Conservation (phyloP, 2,888 invertebrate species). For the Drosophila multiciliata region DNA sequence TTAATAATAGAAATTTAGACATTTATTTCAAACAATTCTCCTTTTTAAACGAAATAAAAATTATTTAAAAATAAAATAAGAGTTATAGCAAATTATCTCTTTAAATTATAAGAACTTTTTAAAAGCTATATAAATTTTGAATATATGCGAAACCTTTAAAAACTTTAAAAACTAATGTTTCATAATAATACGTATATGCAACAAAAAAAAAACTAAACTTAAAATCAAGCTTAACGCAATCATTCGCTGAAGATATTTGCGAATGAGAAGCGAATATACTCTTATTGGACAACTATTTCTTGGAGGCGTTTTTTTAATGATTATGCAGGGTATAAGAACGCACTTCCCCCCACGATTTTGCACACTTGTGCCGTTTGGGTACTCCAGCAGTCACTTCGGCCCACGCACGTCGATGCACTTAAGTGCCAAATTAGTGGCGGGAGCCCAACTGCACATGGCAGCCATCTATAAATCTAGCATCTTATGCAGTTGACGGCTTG, state of each 20-base stretch:
- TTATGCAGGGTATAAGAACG: not conserved
- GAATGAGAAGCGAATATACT: not conserved
- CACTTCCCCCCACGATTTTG: not conserved
- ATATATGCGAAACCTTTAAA: not conserved
- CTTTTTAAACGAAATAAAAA: not conserved
- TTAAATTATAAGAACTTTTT: not conserved
- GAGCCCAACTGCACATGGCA: constrained; percentile 49
- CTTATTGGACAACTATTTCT: not conserved
- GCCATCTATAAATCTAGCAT: constrained; percentile 61
- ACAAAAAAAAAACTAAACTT: too few relatives aligned
- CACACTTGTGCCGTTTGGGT: constrained; percentile 14
- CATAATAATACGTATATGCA: too few relatives aligned
- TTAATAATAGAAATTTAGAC: not conserved
- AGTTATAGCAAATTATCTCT: too few relatives aligned
- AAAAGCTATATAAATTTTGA: not conserved
- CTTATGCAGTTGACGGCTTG: constrained; percentile 65
- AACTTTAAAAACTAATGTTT: too few relatives aligned
- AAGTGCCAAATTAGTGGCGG: constrained; percentile 76
- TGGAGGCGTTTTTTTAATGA: not conserved
- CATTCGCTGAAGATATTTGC: too few relatives aligned
- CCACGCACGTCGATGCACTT: constrained; percentile 80
- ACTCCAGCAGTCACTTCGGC: constrained; percentile 51
- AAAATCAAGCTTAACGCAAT: too few relatives aligned
- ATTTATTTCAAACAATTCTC: fast-evolving
- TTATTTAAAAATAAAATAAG: too few relatives aligned